phyloP scores from a whole-genome alignment of 2,797 vertebrate species.

The Dicrostonyx torquatus region DNA sequence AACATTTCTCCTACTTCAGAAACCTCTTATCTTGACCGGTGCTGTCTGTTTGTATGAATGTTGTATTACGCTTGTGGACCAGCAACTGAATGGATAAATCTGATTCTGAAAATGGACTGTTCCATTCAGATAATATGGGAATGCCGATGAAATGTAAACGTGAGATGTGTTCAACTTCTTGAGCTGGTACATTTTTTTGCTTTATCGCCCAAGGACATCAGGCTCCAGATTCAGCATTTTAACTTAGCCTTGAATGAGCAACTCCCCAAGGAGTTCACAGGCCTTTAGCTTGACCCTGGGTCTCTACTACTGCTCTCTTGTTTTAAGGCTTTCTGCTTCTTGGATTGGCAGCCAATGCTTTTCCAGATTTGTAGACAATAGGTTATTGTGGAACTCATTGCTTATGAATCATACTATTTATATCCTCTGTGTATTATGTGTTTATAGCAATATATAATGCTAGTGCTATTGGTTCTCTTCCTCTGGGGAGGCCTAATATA shows the following conservation, averaged over 20 bases:
- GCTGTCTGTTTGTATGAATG: background rate
- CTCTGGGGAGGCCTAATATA: background rate
- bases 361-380: background rate
- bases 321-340: background rate
- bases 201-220: background rate
- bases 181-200: background rate
- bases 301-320: background rate
- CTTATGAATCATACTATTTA: background rate
- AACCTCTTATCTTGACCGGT: background rate
- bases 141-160: background rate
- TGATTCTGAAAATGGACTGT: background rate
- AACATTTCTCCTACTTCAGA: background rate
- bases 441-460: background rate
- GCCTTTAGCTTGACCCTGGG: background rate
- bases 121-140: background rate
- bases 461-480: background rate
- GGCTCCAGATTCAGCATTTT: background rate
- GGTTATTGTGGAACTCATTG: background rate
- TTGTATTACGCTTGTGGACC: background rate
- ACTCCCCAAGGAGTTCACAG: background rate
- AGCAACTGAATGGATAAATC: background rate
- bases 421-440: background rate
- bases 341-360: background rate
- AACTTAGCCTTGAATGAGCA: background rate
- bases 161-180: background rate